phyloP scores from a whole-genome alignment of 2,797 vertebrate species.

The Rhyacichthys aspro region DNA sequence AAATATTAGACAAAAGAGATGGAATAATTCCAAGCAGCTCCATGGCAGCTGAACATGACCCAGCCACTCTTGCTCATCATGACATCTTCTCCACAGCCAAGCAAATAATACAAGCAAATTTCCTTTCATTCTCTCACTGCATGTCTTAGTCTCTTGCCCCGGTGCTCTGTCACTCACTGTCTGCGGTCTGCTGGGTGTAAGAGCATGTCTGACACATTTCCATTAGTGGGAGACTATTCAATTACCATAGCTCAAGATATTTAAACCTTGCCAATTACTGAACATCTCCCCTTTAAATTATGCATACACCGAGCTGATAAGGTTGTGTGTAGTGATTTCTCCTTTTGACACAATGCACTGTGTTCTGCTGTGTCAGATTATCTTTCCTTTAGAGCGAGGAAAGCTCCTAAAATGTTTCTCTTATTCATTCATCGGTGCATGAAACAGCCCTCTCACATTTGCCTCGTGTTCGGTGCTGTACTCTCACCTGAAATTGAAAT shows the following conservation, averaged over 20 bases:
- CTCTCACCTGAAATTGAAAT: conserved; percentile 17
- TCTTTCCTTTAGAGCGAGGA: conserved; percentile 25
- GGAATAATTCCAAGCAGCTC: conserved; percentile 53
- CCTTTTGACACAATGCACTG: conserved; percentile 71
- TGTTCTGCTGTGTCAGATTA: conserved; percentile 64
- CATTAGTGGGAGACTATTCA: conserved; percentile 85
- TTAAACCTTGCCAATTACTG: conserved; percentile 86
- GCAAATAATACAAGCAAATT: conserved; percentile 61
- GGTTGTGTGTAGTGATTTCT: conserved; percentile 76
- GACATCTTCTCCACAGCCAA: conserved; percentile 63
- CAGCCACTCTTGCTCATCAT: conserved; percentile 53
- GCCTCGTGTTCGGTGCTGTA: conserved; percentile 11
- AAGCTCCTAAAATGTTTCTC: conserved; percentile 38
- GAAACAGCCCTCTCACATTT: conserved; percentile 17
- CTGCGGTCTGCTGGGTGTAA: conserved; percentile 74
- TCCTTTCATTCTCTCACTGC: conserved; percentile 47
- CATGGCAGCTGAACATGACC: conserved; percentile 58
- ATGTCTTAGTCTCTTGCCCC: conserved; percentile 53
- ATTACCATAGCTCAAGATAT: conserved; percentile 84
- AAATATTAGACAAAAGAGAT: conserved; percentile 71
- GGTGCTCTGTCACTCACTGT: conserved; percentile 69
- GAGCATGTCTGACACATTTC: conserved; percentile 84
- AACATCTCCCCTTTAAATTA: conserved; percentile 84
- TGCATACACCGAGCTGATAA: conserved; percentile 79
- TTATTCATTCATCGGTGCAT: conserved; percentile 15